Base-by-base conservation (phyloP, 2,888 invertebrate genomes). In the Conops quadrifasciatus region DNA sequence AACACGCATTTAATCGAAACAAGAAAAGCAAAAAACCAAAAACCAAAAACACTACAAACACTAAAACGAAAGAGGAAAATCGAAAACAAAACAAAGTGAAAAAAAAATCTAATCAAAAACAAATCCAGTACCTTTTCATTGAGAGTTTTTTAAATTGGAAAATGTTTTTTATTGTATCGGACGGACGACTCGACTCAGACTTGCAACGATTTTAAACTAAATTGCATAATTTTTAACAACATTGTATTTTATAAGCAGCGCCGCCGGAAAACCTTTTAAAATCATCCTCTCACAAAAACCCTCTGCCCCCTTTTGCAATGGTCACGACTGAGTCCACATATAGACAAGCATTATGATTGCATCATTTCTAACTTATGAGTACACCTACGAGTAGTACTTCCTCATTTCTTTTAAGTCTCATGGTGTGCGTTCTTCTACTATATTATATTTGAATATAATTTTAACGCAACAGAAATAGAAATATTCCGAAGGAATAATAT, bases 111-210 rank as follows among this genome's bases (percentile, higher is more conserved):
- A 56, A 58, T 67, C 59, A 58, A 65, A 63, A 36, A 70, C 49
- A 67, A 71, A 77, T 75, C 75, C 73, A 75, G 77, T 76, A 77
- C 77, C 77, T 77, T 75, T 77, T 75, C 53, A 67, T 67, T 62
- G 56, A 73, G 62, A 71, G 59, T 69, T 53, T 70, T 74, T 74
- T 74, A 69, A 72, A 74, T 74, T 74, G 19, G 36, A 36, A 4
- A 71, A 71, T 51, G 67, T 60, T 67, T 68, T 67, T 65, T 51
- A 72, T 58, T 71, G 58, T 60, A 66, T 47, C 62, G 63, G 49
- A 59, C 64, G 53, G 63, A 62, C n/a, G 13, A 60, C 19, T 45
- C 45, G 60, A n/a, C n/a, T 60, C 30, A 11, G 36, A 62, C 62
- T 68, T 68, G 68, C 68, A 68, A 21, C 68, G 49, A 43, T 69